Base-by-base conservation (phyloP, 2,888 invertebrate species). In the Digitonthophagus gazella region DNA sequence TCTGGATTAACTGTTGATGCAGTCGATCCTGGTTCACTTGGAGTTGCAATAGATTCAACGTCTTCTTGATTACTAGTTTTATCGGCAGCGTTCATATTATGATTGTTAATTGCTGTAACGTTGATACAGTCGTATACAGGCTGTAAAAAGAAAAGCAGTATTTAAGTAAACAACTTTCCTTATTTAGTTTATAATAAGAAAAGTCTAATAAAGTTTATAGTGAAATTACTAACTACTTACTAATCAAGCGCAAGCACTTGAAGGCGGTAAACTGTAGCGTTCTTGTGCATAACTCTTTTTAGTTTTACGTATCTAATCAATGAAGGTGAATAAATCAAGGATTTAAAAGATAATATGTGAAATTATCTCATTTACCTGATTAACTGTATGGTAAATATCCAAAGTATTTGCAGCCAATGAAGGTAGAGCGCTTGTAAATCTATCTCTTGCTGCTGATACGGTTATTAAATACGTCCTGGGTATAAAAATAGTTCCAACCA, bases 401-500 rank as follows among this genome's bases (percentile, higher is more conserved):
- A 83, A 76, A 76, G 78, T 85, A 77, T 79, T 78, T 3, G 80
- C 79, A 5, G 78, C 78, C 57, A 82, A 81, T 78, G 86, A 86
- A 0, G 87, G 86, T 67, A 87, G 75, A 0, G 85, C 84, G 74
- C 85, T 86, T 1, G 86, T 85, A 72, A 87, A 83, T 73, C 89
- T 87, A 58, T 89, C 88, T 15, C 88, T 83, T 16, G 88, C 87
- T 18, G 88, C 85, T 19, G 89, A 86, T 1, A 87, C 86, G 2
- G 89, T 86, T 84, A 91, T 91, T 69, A 89, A 83, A 75, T 91
- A 91, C 0, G 90, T 89, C 65, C 90, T 83, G 0, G 91, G 91
- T 76, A 91, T 87, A 72, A 91, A 86, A n/a, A 91, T 84, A 0
- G 87, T 85, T 4, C 88, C 83, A 19, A 91, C 80, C 56, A 91